Base-by-base conservation (phyloP, 2,888 invertebrate species). In the Philopedon plagiatum region DNA sequence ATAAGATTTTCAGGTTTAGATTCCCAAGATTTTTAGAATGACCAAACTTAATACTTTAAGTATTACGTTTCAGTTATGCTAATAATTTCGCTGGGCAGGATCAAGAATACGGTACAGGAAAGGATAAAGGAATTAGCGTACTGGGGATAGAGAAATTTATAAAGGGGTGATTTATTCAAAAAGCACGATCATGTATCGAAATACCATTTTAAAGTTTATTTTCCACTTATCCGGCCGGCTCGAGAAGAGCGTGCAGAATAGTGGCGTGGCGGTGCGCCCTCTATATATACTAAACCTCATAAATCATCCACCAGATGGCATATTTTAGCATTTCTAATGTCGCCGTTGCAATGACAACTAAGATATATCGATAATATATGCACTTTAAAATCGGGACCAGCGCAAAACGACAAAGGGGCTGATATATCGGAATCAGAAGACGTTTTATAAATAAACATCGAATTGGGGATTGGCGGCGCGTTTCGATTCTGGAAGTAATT, bases 241-340 rank as follows among this genome's bases (percentile, higher is more conserved):
- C 5, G 26, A 19, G 39, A 57, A 60, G 64, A 26, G 32, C 57
- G 15, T 60, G 44, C 13, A 21, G 56, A 34, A 32, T 34, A 18
- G 62, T 62, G 46, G 49, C 46, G 21, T 61, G 61, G 44, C 61
- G 41, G 29, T 49, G 54, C 73, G 73, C 68, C 67, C 68, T 73
- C 68, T 73, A 68, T n/a, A n/a, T n/a, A n/a, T 26, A 39, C 61
- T 71, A 75, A 78, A 74, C 70, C 75, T 69, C 63, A 85, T 85
- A 85, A 85, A 85, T 85, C 85, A 85, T 85, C 83, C 82, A 78
- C 85, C 85, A 85, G 85, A 85, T 85, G 85, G 85, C 83, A 85
- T 85, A 85, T 85, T 85, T 85, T 85, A 85, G 85, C 85, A 85
- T 85, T 85, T 80, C 81, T 85, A 85, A 85, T 85, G 84, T 81